Percentiles rank a stretch among this genome's conserved stretches.
These are phyloP conservation scores for Linepithema humile DNA, from an alignment of 1,140 invertebrate species.

Conservation along the genomic window DNA sequence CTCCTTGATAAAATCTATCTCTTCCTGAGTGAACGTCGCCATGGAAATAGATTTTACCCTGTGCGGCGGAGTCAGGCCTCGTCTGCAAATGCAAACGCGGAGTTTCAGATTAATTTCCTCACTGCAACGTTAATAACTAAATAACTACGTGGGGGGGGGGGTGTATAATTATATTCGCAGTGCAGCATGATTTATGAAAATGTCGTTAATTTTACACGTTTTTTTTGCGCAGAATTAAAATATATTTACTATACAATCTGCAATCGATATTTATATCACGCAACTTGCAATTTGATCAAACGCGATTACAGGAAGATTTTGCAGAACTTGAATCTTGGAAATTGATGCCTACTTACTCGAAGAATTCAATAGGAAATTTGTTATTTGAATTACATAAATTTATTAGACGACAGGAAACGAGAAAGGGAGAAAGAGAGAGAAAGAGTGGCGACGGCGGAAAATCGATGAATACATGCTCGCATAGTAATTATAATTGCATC, in stretches of 20 bases:
- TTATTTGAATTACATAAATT: too few relatives aligned
- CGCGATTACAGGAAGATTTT: too few relatives aligned
- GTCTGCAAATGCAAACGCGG: constrained; percentile 86
- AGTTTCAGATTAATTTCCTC: not conserved
- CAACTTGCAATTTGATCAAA: too few relatives aligned
- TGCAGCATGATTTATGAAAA: not conserved
- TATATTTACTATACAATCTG: too few relatives aligned
- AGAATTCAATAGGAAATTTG: not conserved
- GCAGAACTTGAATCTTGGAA: too few relatives aligned
- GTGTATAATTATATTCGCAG: not conserved
- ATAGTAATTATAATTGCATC: constrained; percentile 24
- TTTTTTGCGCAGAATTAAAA: too few relatives aligned
- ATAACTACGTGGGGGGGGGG: too few relatives aligned
- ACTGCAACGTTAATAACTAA: not conserved
- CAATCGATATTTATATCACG: too few relatives aligned
- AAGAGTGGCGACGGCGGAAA: not conserved
- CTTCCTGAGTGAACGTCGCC: constrained; percentile 98
- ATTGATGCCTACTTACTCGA: not conserved
- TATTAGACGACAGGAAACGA: too few relatives aligned
- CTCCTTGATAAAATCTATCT: constrained; percentile 95
- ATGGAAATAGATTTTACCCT: constrained; percentile 99
- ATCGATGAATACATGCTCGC: not conserved
- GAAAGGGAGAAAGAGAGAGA: not conserved
- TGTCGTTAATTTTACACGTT: not conserved
- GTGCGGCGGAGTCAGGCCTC: constrained; percentile 98